A percentile compares a stretch with the other conserved stretches of the same genome.
phyloP scores from a whole-genome alignment of 2,797 vertebrate genomes.

The Bradypodion ventrale region DNA sequence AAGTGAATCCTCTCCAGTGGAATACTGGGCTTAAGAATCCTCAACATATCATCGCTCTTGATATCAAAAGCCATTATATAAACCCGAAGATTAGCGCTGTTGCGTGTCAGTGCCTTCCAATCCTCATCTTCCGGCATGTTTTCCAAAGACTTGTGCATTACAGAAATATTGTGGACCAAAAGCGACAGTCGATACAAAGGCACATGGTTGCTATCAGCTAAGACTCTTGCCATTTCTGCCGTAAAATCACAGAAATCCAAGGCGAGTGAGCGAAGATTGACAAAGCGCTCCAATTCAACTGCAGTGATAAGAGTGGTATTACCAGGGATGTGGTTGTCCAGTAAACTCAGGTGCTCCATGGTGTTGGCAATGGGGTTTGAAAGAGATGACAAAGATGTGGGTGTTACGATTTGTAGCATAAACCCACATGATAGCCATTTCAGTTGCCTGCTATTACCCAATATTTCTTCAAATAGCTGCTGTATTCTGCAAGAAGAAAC shows the following conservation, averaged over 20 bases:
- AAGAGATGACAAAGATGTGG: constrained; percentile 89
- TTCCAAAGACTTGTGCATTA: constrained; percentile 91
- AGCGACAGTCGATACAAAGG: constrained; percentile 96
- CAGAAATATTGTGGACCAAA: constrained; percentile 89
- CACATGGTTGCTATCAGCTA: constrained; percentile 86
- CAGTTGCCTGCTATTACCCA: constrained; percentile 94
- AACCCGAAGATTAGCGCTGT: constrained; percentile 91
- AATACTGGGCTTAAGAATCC: constrained; percentile 95
- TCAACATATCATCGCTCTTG: constrained; percentile 90
- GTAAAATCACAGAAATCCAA: constrained; percentile 97
- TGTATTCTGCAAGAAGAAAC: constrained; percentile 87
- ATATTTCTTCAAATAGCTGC: constrained; percentile 92
- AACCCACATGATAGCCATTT: constrained; percentile 95
- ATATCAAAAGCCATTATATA: constrained; percentile 97
- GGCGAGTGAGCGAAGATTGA: constrained; percentile 89
- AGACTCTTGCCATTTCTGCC: constrained; percentile 90
- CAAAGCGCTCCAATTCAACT: constrained; percentile 89
- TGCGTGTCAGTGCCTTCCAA: constrained; percentile 92
- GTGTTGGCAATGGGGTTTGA: constrained; percentile 91
- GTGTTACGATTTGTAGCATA: constrained; percentile 94
- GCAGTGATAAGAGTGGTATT: constrained; percentile 85
- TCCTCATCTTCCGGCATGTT: constrained; percentile 91
- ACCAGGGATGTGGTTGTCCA: constrained; percentile 91
- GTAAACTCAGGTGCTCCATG: constrained; percentile 93
- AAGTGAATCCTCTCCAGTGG: constrained; percentile 97